These are phyloP conservation scores for Nomada ruficornis DNA, from an alignment of 2,888 invertebrate genomes.

Conservation along the genomic window DNA sequence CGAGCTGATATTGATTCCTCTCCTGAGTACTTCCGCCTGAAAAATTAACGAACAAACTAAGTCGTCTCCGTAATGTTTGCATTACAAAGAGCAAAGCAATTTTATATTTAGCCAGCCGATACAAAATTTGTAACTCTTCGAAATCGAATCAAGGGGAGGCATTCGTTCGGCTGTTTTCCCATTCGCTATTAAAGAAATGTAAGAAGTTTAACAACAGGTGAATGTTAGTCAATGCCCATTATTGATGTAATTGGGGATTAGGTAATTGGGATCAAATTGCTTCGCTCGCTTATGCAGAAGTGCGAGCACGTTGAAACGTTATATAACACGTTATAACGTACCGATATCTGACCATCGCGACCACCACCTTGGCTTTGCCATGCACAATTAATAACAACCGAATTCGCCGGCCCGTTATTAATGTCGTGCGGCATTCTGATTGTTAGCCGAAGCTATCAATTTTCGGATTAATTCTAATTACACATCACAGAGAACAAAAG, in stretches of 20 bases:
- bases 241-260: conserved; percentile 51
- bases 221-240: conserved; percentile 24
- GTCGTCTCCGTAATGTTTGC: too few relatives aligned
- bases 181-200: not conserved
- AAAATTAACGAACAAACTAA: too few relatives aligned
- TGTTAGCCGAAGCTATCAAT: conserved; percentile 58
- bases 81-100: too few relatives aligned
- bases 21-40: too few relatives aligned
- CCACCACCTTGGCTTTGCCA: conserved; percentile 65
- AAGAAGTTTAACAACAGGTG: conserved; percentile 3
- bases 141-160: too few relatives aligned
- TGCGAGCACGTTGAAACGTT: conserved; percentile 42
- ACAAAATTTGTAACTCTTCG: too few relatives aligned
- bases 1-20: too few relatives aligned
- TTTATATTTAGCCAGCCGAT: too few relatives aligned
- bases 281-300: conserved; percentile 38
- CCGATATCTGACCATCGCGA: conserved; percentile 51
- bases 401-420: conserved; percentile 60
- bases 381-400: conserved; percentile 65
- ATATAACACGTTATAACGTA: conserved; percentile 45
- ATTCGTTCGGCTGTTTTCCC: not conserved
- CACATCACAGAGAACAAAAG: conserved; percentile 50
- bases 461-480: conserved; percentile 65
- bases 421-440: conserved; percentile 66
- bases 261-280: conserved; percentile 61